Conservation (phyloP, 2,113 vertebrate genomes). For the Pygoscelis antarcticus region DNA sequence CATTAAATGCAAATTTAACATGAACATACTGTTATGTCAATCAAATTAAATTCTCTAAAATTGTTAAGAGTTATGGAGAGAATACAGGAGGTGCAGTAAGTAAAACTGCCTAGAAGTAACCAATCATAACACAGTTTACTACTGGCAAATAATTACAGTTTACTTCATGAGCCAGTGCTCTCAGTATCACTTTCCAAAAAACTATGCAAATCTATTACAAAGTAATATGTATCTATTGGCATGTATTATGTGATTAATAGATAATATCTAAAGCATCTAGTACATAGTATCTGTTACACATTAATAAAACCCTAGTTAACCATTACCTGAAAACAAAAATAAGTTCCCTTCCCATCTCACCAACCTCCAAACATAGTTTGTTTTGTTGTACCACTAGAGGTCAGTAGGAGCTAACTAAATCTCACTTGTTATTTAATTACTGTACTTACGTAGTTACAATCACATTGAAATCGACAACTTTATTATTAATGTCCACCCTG, state of each 20-base stretch:
- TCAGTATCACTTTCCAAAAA: neutral
- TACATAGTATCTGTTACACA: neutral
- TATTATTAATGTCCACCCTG: conserved; percentile 85
- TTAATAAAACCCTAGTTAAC: neutral
- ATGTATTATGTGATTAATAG: neutral
- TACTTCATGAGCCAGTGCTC: neutral
- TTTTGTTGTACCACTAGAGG: conserved; percentile 37
- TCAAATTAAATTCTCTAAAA: neutral
- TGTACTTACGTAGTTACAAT: conserved; percentile 93
- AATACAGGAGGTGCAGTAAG: neutral
- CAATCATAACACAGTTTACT: neutral
- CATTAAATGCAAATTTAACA: neutral
- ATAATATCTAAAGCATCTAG: neutral
- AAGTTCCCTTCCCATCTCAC: neutral
- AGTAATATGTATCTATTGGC: neutral
- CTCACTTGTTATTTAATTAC: neutral
- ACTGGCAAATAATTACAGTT: neutral
- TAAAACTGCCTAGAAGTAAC: neutral
- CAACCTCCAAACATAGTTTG: neutral
- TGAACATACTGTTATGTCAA: neutral
- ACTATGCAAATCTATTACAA: neutral
- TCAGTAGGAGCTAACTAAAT: neutral
- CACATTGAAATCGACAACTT: conserved; percentile 84
- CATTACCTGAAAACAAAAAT: neutral
- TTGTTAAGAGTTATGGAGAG: neutral